Percentiles rank a stretch among this genome's conserved stretches.
Evolutionary conservation across 2,888 invertebrate genomes (phyloP).

Genomic region (Stramonita haemastoma): DNA sequence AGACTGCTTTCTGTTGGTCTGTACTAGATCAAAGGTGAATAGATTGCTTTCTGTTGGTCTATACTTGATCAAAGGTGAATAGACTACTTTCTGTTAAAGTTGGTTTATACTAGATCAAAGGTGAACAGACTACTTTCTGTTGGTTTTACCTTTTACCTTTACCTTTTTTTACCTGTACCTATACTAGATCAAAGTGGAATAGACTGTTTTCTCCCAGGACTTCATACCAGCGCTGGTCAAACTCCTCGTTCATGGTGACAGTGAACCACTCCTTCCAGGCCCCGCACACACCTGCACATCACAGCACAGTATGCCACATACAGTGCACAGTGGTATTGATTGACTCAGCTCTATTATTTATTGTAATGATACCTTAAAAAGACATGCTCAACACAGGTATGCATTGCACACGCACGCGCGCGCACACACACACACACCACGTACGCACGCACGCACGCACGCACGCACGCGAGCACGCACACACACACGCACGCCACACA

Average conservation of each 20-base stretch:
- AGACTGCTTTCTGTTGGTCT: too few relatives aligned
- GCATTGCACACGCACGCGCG: neutral
- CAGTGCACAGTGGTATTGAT: neutral
- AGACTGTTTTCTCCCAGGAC: neutral
- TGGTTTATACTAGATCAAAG: too few relatives aligned
- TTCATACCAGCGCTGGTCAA: neutral
- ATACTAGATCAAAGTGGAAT: neutral
- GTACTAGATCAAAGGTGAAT: too few relatives aligned
- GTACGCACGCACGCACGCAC: neutral
- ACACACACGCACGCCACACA: neutral
- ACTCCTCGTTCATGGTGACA: slow-evolving; percentile 19
- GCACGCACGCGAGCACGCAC: neutral
- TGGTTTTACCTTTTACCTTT: too few relatives aligned
- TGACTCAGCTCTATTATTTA: too few relatives aligned
- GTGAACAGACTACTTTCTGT: too few relatives aligned
- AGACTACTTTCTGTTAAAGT: too few relatives aligned
- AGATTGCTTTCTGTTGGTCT: too few relatives aligned
- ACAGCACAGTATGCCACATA: neutral
- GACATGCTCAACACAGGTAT: too few relatives aligned
- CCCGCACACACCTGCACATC: neutral
- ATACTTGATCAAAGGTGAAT: too few relatives aligned
- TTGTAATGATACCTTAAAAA: too few relatives aligned
- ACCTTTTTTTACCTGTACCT: too few relatives aligned
- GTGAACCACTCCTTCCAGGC: slow-evolving; percentile 36
- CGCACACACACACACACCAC: slow-evolving; percentile 7